Base-by-base conservation (phyloP, 2,888 invertebrate genomes). In the Eupelmus urozonus region DNA sequence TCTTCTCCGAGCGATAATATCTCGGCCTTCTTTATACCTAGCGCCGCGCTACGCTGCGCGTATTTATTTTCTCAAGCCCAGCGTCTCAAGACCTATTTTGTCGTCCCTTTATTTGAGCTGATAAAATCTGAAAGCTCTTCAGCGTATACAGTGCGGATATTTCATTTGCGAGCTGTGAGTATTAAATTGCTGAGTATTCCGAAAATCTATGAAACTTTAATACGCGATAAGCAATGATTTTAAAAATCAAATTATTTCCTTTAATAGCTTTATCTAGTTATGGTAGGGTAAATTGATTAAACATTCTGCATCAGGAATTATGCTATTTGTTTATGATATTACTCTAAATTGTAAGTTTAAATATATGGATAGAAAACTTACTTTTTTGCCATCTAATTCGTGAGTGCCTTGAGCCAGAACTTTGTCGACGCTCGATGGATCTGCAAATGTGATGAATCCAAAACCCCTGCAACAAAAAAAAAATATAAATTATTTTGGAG, bases 371-470 rank as follows among this genome's bases (percentile, higher is more conserved):
- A 23, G 0, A 45, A 25, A 16, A 91, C 93, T 93, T 93, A 98
- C 98, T 97, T 98, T 98, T 95, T 99, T 99, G 90, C 98, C 98
- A 92, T 99, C 99, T 93, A 99, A 94, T 93, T 98, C 98, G 92
- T 99, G 99, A 91, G 96, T 97, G 92, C 96, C 96, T 93, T 97
- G 96, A 91, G 96, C 96, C 93, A 99, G 95, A 91, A 99, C 98
- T 94, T 98, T 98, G 93, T 99, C 98, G 93, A 99, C 98, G 93
- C 97, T 96, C 92, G 96, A 94, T 90, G 98, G 96, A 92, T 99
- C 98, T 91, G 96, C 96, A 93, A 98, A 99, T 91, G 99, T 99
- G 93, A 99, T 98, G 94, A 99, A 99, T 90, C 99, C 99, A 91
- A 99, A 99, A 90, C 99, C 99, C 94, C 98, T 98, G 95, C 83